Conservation (phyloP, 2,113 vertebrate species). For the Caranx melampygus region DNA sequence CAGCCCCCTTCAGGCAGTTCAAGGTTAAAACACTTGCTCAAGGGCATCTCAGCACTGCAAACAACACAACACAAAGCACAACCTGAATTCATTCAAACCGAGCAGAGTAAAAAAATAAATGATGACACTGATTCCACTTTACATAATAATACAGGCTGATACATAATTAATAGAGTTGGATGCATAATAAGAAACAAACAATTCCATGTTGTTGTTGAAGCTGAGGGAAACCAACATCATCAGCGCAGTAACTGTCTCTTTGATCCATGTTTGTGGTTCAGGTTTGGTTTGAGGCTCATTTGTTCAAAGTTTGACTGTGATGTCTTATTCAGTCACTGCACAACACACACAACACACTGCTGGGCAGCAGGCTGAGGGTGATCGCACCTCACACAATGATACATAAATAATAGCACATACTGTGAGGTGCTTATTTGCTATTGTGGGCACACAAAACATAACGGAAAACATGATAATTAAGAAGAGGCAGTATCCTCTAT, state of each 20-base stretch:
- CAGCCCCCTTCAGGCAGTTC: not conserved
- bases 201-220: not conserved
- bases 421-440: not conserved
- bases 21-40: not conserved
- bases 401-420: not conserved
- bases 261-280: constrained; percentile 25
- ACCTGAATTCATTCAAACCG: not conserved
- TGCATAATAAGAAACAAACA: constrained; percentile 4
- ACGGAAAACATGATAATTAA: not conserved
- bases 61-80: too few relatives aligned
- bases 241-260: not conserved
- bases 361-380: not conserved
- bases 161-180: constrained; percentile 31
- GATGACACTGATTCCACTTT: not conserved
- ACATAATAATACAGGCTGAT: constrained; percentile 7
- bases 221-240: not conserved
- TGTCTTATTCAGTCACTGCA: not conserved
- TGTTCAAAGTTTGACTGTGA: not conserved
- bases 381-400: not conserved
- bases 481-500: too few relatives aligned
- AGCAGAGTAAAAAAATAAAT: not conserved
- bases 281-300: constrained; percentile 12
- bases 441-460: not conserved
- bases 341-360: not conserved
- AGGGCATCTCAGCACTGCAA: not conserved